Conservation (phyloP, 2,113 vertebrate species). For the Rhegmatorhina hoffmannsi region DNA sequence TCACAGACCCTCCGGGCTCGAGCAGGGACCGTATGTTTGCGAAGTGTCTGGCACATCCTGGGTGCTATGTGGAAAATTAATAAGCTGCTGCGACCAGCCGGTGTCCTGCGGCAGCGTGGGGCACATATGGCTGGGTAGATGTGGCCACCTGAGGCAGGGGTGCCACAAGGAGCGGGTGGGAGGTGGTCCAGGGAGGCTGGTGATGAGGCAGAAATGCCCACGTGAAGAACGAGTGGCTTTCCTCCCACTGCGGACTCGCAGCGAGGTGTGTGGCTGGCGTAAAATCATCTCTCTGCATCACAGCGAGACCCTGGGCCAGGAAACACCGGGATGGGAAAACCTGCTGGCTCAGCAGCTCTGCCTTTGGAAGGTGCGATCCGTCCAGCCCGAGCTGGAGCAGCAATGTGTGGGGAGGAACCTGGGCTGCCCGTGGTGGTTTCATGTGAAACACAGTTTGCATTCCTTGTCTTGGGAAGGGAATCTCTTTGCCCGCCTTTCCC, state of each 20-base stretch:
- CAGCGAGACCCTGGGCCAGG: not conserved
- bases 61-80: not conserved
- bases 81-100: not conserved
- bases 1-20: not conserved
- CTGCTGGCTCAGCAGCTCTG: constrained; percentile 1
- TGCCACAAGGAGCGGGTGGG: not conserved
- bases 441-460: accelerated
- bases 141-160: not conserved
- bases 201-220: not conserved
- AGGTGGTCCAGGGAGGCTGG: not conserved
- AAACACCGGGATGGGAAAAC: not conserved
- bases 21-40: not conserved
- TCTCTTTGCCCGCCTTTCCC: not conserved
- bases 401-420: not conserved
- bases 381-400: not conserved
- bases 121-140: not conserved
- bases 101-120: not conserved
- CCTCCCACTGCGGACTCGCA: accelerated
- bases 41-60: constrained; percentile 46
- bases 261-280: not conserved
- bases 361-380: not conserved
- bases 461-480: not conserved
- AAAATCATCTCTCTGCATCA: not conserved
- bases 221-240: accelerated
- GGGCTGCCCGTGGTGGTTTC: not conserved